phyloP scores from a whole-genome alignment of 2,888 invertebrate genomes.

The Trissoscelio sp. region DNA sequence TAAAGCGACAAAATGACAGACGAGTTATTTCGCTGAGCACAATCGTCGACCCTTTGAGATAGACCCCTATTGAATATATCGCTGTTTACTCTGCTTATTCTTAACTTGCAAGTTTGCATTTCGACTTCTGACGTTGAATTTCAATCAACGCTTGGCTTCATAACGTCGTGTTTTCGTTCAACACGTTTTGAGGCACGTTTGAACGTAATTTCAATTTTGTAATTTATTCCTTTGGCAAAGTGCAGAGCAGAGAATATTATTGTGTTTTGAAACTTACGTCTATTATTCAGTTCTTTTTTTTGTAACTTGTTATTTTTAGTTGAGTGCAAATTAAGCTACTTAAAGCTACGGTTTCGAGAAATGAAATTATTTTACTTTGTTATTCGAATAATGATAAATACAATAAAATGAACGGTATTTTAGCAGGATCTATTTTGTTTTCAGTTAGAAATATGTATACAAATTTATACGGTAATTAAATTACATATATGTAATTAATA shows the following conservation, averaged over 20 bases:
- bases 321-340: neutral
- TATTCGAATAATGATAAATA: too few relatives aligned
- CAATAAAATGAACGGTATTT: too few relatives aligned
- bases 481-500: too few relatives aligned
- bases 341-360: too few relatives aligned
- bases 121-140: slow-evolving; percentile 21
- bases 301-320: neutral
- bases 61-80: slow-evolving; percentile 32
- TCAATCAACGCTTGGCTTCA: slow-evolving; percentile 36
- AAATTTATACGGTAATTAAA: too few relatives aligned
- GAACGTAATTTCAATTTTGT: slow-evolving; percentile 21
- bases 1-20: too few relatives aligned
- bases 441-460: too few relatives aligned
- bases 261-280: slow-evolving; percentile 3
- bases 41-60: slow-evolving; percentile 24
- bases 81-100: slow-evolving; percentile 35
- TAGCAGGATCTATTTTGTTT: too few relatives aligned
- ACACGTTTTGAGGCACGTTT: slow-evolving; percentile 27
- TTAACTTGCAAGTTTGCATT: slow-evolving; percentile 24
- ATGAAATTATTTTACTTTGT: too few relatives aligned
- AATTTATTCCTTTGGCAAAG: slow-evolving; percentile 40
- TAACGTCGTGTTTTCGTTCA: neutral
- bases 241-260: neutral
- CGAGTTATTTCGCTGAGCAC: slow-evolving; percentile 9
- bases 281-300: too few relatives aligned